phyloP scores from a whole-genome alignment of 2,888 invertebrate species.

The Oligia fasciuncula region DNA sequence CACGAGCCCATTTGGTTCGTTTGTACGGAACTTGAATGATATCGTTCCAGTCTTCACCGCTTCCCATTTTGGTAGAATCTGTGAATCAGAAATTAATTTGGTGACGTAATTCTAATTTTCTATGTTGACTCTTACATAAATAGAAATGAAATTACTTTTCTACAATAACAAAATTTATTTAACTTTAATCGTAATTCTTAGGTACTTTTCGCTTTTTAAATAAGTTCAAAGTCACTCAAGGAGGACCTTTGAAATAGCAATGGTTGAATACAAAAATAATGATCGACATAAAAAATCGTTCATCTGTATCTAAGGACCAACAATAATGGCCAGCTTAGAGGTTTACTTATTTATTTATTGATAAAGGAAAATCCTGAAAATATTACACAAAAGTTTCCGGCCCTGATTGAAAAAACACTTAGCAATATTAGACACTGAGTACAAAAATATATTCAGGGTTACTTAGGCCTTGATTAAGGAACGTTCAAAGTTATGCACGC shows the following conservation, averaged over 20 bases:
- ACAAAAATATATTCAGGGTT: conserved; percentile 36
- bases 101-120: not conserved
- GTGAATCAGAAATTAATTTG: conserved; percentile 73
- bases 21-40: conserved; percentile 98
- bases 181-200: conserved; percentile 2
- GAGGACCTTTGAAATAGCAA: conserved; percentile 7
- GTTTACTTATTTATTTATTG: conserved; percentile 26
- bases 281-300: conserved; percentile 23
- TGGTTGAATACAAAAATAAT: conserved; percentile 9
- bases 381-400: conserved; percentile 13
- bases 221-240: conserved; percentile 3
- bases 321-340: conserved; percentile 15
- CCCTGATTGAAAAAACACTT: conserved; percentile 45
- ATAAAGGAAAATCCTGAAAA: conserved; percentile 25
- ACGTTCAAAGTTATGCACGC: conserved; percentile 36
- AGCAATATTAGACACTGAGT: conserved; percentile 31
- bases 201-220: not conserved
- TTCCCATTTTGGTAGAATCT: conserved; percentile 97
- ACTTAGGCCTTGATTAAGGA: conserved; percentile 24
- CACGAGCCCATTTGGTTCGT: conserved; percentile 98
- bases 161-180: not conserved
- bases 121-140: conserved; percentile 13
- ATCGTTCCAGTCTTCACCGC: conserved; percentile 96
- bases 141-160: conserved; percentile 12
- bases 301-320: conserved; percentile 12